Base-by-base conservation (phyloP, 2,797 vertebrate genomes). In the Gobio occitaniae region DNA sequence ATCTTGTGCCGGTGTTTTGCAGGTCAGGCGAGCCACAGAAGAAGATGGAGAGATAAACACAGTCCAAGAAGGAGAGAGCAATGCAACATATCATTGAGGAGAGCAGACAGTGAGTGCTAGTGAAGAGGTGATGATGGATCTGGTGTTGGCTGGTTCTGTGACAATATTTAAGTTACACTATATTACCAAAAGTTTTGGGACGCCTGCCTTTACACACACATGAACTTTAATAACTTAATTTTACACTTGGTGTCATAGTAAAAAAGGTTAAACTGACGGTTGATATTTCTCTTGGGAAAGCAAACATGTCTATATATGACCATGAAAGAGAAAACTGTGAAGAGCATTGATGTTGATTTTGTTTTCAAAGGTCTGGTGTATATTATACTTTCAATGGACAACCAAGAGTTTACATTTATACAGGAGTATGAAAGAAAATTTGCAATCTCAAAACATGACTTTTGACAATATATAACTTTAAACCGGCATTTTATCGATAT, bases 341-440 rank as follows among this genome's bases (percentile, higher is more conserved):
- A 61, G 10, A 7, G 41, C 21, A 47, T 13, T 70, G 19, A n/a
- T 15, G 41, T 47, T 70, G 5, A 47, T 70, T 47, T 47, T 3
- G 15, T 47, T 47, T 44, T 69, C 41, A 21, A 70, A 70, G 19
- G 19, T 44, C 38, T 44, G 19, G 10, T 71, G 21, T 47, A 6
- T 8, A 25, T 48, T 25, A 15, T 25, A 47, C 6, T 25, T 47
- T 47, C n/a, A 47, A 15, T 71, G 19, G 6, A 71, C 21, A 25
- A 25, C 11, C 41, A 16, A 25, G 3, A 6, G 6, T 25, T 71
- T 25, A 25, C 44, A 44, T 16, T 25, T 44, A 71, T 71, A 44
- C n/a, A 71, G 83, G 82, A 81, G 80, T 79, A 86, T 72, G 84
- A 69, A n/a, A 61, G 71, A 84, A 71, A 86, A 78, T 59, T 7